Percentiles rank a stretch among this genome's conserved stretches.
These are phyloP conservation scores for Platysternon megacephalum DNA, from an alignment of 2,113 vertebrate genomes.

Conservation along the genomic window DNA sequence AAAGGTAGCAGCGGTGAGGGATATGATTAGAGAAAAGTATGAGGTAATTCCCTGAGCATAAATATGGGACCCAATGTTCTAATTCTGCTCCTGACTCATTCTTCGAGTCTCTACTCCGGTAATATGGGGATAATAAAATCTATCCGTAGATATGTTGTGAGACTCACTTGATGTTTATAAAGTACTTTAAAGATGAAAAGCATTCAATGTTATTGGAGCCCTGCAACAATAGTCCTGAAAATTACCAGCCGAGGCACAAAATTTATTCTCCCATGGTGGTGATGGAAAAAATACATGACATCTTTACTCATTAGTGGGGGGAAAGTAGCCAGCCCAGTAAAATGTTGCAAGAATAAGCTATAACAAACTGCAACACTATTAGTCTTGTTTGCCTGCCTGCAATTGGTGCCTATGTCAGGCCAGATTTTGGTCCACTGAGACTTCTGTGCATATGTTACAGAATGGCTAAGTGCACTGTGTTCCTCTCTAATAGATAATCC, in stretches of 20 bases:
- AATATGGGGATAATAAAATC: background rate
- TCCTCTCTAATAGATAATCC: background rate
- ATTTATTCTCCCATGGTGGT: background rate
- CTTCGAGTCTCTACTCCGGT: background rate
- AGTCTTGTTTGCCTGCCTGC: background rate
- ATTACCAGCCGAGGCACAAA: background rate
- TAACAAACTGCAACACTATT: background rate
- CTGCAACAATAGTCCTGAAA: background rate
- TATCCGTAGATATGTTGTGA: background rate
- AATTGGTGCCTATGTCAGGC: background rate
- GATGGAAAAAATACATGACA: background rate
- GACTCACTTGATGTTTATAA: background rate
- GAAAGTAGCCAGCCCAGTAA: background rate
- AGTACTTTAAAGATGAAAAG: background rate
- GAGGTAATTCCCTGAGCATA: background rate
- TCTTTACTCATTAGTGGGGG: background rate
- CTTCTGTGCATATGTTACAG: fast-evolving
- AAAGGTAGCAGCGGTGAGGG: background rate
- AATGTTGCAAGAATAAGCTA: background rate
- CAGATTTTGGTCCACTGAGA: fast-evolving
- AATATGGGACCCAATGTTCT: background rate
- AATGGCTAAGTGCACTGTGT: fast-evolving
- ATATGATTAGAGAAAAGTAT: background rate
- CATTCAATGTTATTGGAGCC: background rate
- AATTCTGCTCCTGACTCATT: background rate